These are phyloP conservation scores for Platygyra sinensis DNA, from an alignment of 64 coral and sea anemone genomes.

Conservation along the genomic window DNA sequence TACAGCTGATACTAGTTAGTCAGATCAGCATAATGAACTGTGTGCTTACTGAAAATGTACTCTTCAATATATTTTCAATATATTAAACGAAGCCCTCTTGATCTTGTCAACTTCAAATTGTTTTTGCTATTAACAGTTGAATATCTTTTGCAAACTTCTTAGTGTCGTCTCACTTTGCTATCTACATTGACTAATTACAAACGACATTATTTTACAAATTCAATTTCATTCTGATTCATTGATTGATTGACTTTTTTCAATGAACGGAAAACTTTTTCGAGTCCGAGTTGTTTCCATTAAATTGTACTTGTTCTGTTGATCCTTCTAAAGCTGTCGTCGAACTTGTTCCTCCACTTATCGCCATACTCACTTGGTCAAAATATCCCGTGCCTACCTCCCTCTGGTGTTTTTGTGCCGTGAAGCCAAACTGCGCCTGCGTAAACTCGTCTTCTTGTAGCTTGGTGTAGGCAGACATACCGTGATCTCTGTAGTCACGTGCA, in stretches of 20 bases:
- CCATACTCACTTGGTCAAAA: slow-evolving; percentile 83
- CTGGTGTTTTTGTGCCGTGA: slow-evolving; percentile 88
- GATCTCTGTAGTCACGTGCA: slow-evolving; percentile 70
- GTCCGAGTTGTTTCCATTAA: neutral
- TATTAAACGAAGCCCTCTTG: too few relatives aligned
- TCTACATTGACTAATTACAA: too few relatives aligned
- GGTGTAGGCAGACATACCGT: slow-evolving; percentile 83
- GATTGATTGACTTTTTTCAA: neutral
- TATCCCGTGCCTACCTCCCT: slow-evolving; percentile 84
- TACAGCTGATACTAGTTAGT: neutral
- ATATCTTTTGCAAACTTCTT: too few relatives aligned
- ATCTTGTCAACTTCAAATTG: too few relatives aligned
- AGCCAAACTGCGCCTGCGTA: slow-evolving; percentile 71
- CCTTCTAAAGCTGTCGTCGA: slow-evolving; percentile 83
- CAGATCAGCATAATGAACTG: neutral
- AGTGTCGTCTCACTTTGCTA: too few relatives aligned
- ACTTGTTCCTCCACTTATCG: slow-evolving; percentile 76
- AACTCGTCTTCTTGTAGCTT: slow-evolving; percentile 90
- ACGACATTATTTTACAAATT: too few relatives aligned
- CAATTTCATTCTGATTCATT: too few relatives aligned
- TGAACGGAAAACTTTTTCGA: neutral
- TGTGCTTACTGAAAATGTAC: too few relatives aligned
- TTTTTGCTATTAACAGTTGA: too few relatives aligned
- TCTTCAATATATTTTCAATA: too few relatives aligned
- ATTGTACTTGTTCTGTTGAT: slow-evolving; percentile 84